These are phyloP conservation scores for Xestobium rufovillosum DNA, from an alignment of 2,888 invertebrate genomes.

Conservation along the genomic window DNA sequence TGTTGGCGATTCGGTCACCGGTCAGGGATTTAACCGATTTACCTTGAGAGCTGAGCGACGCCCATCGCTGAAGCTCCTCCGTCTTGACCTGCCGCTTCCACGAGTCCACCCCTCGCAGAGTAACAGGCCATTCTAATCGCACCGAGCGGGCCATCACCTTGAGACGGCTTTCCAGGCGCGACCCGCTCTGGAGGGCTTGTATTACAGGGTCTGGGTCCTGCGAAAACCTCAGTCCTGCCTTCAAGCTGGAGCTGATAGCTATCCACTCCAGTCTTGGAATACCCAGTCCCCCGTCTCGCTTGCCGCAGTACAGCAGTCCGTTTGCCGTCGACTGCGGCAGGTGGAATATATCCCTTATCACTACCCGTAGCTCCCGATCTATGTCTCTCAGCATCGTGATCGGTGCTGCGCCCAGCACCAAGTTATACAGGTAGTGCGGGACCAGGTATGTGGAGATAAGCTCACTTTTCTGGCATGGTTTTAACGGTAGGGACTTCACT, in stretches of 20 bases:
- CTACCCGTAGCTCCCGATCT: conserved; percentile 29
- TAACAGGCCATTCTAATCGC: conserved; percentile 24
- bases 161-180: conserved; percentile 25
- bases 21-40: conserved; percentile 26
- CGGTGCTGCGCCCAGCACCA: conserved; percentile 31
- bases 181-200: conserved; percentile 24
- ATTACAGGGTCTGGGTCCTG: conserved; percentile 23
- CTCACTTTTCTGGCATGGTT: conserved; percentile 37
- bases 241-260: conserved; percentile 17
- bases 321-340: conserved; percentile 26
- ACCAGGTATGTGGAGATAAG: conserved; percentile 35
- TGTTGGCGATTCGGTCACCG: too few species aligned
- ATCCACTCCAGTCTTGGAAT: conserved; percentile 28
- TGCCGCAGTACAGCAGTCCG: conserved; percentile 28
- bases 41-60: conserved; percentile 24
- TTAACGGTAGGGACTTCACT: conserved; percentile 29
- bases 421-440: conserved; percentile 34
- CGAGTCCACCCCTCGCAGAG: conserved; percentile 4
- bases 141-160: conserved; percentile 19
- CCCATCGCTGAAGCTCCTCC: conserved; percentile 27
- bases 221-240: conserved; percentile 20
- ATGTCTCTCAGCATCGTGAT: conserved; percentile 19
- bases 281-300: conserved; percentile 33
- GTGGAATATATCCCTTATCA: conserved; percentile 26
- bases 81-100: conserved; percentile 19